Evolutionary conservation across 2,888 invertebrate genomes (phyloP).

Genomic region (Papilio protenor): DNA sequence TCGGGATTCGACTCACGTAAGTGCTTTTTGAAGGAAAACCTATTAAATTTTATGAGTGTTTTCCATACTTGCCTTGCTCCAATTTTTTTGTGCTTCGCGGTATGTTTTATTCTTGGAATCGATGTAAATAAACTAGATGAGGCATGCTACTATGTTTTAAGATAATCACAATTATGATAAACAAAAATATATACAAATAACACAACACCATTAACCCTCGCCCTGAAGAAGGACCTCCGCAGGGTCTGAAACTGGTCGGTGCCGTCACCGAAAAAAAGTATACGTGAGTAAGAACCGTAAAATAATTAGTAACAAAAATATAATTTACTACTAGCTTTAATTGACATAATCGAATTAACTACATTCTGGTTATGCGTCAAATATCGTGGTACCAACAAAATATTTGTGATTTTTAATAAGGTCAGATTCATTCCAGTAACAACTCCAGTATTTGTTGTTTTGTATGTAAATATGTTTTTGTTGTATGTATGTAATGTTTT

Average conservation of each 20-base stretch:
- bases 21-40: constrained; percentile 79
- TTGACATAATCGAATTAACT: too few relatives aligned
- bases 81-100: constrained; percentile 71
- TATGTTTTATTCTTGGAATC: constrained; percentile 57
- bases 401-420: neutral
- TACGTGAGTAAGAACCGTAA: too few relatives aligned
- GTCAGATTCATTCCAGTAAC: neutral
- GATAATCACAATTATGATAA: neutral
- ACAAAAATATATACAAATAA: too few relatives aligned
- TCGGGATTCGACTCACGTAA: constrained; percentile 75
- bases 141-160: constrained; percentile 43
- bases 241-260: too few relatives aligned
- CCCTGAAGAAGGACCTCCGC: too few relatives aligned
- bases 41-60: constrained; percentile 83
- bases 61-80: constrained; percentile 81
- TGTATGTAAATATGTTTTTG: too few relatives aligned
- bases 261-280: too few relatives aligned
- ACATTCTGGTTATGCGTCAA: neutral
- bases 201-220: too few relatives aligned
- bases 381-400: neutral
- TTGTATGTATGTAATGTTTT: too few relatives aligned
- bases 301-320: too few relatives aligned
- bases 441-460: too few relatives aligned
- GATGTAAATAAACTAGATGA: constrained; percentile 57
- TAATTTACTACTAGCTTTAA: neutral